Percentiles rank a stretch among this genome's conserved stretches.
phyloP scores from a whole-genome alignment of 1,140 invertebrate species.

The Wiebesia pumilae region DNA sequence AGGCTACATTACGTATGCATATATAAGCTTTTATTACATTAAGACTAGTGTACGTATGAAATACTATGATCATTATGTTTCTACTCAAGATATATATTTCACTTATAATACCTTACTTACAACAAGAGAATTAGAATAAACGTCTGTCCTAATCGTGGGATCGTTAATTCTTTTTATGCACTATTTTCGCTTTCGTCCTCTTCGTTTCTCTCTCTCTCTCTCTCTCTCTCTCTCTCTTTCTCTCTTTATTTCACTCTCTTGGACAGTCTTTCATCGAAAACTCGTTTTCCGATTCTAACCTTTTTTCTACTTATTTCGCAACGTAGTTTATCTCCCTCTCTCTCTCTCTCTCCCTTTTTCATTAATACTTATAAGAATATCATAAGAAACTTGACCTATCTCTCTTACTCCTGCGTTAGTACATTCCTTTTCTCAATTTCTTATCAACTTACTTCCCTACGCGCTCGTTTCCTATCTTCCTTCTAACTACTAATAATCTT shows the following conservation, averaged over 20 bases:
- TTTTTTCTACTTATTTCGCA: neutral
- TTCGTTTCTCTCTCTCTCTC: neutral
- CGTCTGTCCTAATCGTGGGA: neutral
- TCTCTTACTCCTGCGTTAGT: neutral
- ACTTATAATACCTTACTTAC: neutral
- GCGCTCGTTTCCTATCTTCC: conserved; percentile 22
- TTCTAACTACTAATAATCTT: conserved; percentile 46
- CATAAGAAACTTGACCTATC: conserved; percentile 4
- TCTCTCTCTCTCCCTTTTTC: neutral
- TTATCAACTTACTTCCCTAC: conserved; percentile 30
- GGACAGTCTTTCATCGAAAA: conserved; percentile 5
- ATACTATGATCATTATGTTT: neutral
- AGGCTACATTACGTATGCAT: neutral
- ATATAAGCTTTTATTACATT: neutral
- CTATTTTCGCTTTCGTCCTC: neutral
- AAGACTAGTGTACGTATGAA: neutral
- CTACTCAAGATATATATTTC: neutral
- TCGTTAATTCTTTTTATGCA: neutral
- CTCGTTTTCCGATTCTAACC: neutral
- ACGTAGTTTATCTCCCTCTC: neutral
- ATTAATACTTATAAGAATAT: conserved; percentile 29
- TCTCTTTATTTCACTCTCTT: neutral
- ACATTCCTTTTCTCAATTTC: conserved; percentile 26
- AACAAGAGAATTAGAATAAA: neutral
- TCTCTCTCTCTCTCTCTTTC: neutral